A percentile compares a stretch with the other conserved stretches of the same genome.
phyloP scores from a whole-genome alignment of 2,797 vertebrate genomes.

The Pseudocheirus occidentalis region DNA sequence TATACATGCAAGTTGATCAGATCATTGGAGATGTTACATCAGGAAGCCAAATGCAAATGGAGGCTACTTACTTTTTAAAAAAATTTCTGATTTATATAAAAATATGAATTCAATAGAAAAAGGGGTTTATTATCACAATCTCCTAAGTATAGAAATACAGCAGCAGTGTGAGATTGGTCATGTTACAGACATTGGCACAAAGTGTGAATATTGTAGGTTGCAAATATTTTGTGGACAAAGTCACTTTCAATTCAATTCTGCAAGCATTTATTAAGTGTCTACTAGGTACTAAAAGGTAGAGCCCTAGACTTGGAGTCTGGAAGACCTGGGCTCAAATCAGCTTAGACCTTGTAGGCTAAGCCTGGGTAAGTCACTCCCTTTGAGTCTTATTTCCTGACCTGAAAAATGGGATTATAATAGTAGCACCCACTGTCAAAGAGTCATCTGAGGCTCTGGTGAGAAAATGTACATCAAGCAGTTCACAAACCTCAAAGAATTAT shows the following conservation, averaged over 20 bases:
- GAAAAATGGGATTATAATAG: not conserved
- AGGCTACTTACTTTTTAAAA: constrained; percentile 49
- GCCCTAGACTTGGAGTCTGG: not conserved
- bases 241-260: not conserved
- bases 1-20: constrained; percentile 45
- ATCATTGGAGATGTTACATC: constrained; percentile 48
- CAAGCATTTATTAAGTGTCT: not conserved
- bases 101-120: constrained; percentile 30
- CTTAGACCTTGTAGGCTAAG: not conserved
- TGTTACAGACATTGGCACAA: constrained; percentile 3
- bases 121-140: not conserved
- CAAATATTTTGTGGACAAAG: not conserved
- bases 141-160: constrained; percentile 8
- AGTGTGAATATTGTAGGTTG: not conserved
- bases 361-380: not conserved
- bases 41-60: constrained; percentile 53
- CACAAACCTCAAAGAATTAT: not conserved
- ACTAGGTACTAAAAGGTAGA: not conserved
- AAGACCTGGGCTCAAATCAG: not conserved
- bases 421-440: not conserved
- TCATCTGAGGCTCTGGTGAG: not conserved
- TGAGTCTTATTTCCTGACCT: not conserved
- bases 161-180: not conserved
- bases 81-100: constrained; percentile 46
- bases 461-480: not conserved